Evolutionary conservation across 2,888 invertebrate species (phyloP).

Genomic region (Willowsia nigromaculata): DNA sequence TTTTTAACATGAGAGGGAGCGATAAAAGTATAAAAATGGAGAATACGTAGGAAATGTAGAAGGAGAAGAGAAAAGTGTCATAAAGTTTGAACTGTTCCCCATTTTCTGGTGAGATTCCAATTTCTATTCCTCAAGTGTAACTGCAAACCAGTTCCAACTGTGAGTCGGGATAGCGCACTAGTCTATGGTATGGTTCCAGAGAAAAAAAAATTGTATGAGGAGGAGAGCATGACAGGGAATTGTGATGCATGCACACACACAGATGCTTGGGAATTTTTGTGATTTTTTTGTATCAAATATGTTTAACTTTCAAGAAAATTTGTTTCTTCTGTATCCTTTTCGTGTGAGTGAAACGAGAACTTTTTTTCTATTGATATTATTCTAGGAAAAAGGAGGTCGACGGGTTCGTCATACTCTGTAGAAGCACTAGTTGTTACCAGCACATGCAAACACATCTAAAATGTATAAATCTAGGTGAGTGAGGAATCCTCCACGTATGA

Average conservation of each 20-base stretch:
- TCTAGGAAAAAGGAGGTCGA: not conserved
- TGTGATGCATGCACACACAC: not conserved
- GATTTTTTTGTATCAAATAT: not conserved
- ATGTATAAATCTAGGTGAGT: not conserved
- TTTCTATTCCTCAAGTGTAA: slow-evolving; percentile 2
- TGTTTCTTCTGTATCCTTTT: not conserved
- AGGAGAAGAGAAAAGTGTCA: not conserved
- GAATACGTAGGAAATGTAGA: no score
- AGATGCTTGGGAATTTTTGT: not conserved
- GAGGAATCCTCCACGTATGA: no score
- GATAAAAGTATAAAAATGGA: not conserved
- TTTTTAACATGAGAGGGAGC: not conserved
- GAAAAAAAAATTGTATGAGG: not conserved
- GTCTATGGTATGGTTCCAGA: not conserved
- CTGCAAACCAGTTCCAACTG: not conserved
- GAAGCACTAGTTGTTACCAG: not conserved
- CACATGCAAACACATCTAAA: not conserved
- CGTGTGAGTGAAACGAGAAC: not conserved
- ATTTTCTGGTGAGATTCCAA: not conserved
- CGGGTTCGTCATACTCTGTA: not conserved
- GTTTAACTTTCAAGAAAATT: not conserved
- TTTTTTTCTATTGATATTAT: not conserved
- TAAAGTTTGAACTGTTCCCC: not conserved
- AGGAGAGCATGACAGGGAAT: not conserved
- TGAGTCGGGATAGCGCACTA: not conserved